Percentiles rank a stretch among this genome's conserved stretches.
phyloP scores from a whole-genome alignment of 2,888 invertebrate species.

The Pemphredon lugubris region DNA sequence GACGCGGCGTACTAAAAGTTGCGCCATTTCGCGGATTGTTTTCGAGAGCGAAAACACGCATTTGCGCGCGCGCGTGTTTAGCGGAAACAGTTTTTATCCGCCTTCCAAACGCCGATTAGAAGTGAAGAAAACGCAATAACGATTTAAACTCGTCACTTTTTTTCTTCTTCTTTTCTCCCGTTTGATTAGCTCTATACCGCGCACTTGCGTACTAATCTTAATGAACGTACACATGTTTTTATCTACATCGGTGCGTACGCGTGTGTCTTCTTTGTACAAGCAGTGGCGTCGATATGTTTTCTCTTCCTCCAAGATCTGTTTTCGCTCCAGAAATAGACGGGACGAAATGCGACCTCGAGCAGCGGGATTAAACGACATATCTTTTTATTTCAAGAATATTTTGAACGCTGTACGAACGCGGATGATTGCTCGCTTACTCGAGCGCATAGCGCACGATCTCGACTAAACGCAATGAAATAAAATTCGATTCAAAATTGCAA shows the following conservation, averaged over 20 bases:
- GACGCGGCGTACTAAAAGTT: conserved; percentile 8
- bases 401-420: background rate
- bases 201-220: conserved; percentile 28
- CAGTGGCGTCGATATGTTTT: conserved; percentile 20
- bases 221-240: conserved; percentile 32
- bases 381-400: conserved; percentile 11
- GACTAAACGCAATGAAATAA: background rate
- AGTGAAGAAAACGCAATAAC: too few relatives aligned
- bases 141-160: too few relatives aligned
- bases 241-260: conserved; percentile 35
- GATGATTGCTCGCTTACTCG: conserved; percentile 13
- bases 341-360: conserved; percentile 10
- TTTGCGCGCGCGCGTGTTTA: background rate
- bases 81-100: too few relatives aligned
- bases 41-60: background rate
- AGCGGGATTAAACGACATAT: conserved; percentile 6
- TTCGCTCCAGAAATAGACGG: conserved; percentile 42
- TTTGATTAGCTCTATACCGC: conserved; percentile 15
- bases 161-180: background rate
- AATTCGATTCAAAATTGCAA: background rate
- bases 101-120: too few relatives aligned
- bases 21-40: conserved; percentile 22
- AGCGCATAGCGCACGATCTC: background rate
- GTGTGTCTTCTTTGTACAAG: conserved; percentile 4
- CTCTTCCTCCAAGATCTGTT: conserved; percentile 25